These are phyloP conservation scores for Entomobrya proxima DNA, from an alignment of 2,888 invertebrate genomes.

Conservation along the genomic window DNA sequence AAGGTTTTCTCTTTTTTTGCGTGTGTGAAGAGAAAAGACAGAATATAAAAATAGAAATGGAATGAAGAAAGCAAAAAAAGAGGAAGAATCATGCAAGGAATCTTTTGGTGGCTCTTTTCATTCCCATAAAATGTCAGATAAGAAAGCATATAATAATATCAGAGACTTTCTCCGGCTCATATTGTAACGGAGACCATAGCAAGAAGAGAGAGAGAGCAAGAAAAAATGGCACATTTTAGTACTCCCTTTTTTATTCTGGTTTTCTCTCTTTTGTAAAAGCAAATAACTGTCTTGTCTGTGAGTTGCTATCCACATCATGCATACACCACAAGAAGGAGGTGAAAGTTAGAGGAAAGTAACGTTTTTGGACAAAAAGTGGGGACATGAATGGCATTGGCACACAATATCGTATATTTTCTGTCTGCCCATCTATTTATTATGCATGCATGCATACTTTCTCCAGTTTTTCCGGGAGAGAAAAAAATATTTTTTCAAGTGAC, in stretches of 20 bases:
- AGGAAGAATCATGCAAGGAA: slow-evolving; percentile 47
- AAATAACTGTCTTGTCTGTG: too few species aligned
- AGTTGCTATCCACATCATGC: too few species aligned
- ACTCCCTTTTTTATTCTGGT: neutral
- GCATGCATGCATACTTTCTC: slow-evolving; percentile 50
- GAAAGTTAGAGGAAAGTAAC: too few species aligned
- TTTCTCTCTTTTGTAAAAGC: neutral
- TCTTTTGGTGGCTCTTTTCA: slow-evolving; percentile 47
- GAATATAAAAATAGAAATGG: slow-evolving; percentile 66
- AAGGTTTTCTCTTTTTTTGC: too few species aligned
- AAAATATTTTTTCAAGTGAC: slow-evolving; percentile 20
- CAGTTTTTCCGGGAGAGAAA: neutral
- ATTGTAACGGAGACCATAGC: slow-evolving; percentile 16
- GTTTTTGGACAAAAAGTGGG: too few species aligned
- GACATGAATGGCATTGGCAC: slow-evolving; percentile 41
- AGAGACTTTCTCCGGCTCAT: slow-evolving; percentile 42
- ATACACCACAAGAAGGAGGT: too few species aligned
- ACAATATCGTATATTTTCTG: slow-evolving; percentile 30
- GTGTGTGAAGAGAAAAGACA: slow-evolving; percentile 72
- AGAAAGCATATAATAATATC: too few species aligned
- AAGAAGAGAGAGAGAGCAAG: neutral
- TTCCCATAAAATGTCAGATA: slow-evolving; percentile 75
- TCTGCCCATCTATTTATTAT: slow-evolving; percentile 58
- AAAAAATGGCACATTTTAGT: neutral
- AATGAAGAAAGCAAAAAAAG: neutral